phyloP scores from a whole-genome alignment of 2,888 invertebrate species.

The Plebejus melissa region DNA sequence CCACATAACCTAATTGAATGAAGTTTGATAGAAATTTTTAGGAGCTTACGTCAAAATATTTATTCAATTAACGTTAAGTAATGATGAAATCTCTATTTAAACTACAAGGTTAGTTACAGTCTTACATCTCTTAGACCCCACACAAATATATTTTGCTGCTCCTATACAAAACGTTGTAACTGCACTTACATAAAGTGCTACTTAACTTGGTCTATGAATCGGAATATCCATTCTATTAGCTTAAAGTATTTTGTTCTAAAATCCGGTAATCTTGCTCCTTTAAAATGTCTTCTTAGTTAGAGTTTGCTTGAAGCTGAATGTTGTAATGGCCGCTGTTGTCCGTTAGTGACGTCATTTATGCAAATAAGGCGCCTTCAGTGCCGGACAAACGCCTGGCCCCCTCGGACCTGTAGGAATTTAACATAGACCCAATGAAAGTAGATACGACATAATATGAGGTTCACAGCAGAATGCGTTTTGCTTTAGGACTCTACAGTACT shows the following conservation, averaged over 20 bases:
- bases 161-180: too few species aligned
- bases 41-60: too few species aligned
- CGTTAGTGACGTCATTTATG: constrained; percentile 6
- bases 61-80: too few species aligned
- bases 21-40: too few species aligned
- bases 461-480: neutral
- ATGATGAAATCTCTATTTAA: too few species aligned
- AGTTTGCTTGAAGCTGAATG: neutral
- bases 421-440: neutral
- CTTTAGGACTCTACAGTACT: neutral
- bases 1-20: too few species aligned
- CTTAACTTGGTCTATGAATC: too few species aligned
- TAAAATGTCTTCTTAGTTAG: neutral
- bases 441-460: neutral
- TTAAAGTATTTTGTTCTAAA: neutral
- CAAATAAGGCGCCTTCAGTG: constrained; percentile 3
- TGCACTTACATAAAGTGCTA: too few species aligned
- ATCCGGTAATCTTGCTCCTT: neutral
- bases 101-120: too few species aligned
- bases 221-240: neutral
- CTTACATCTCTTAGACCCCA: too few species aligned
- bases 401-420: neutral
- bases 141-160: too few species aligned
- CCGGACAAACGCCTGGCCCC: neutral
- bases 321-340: constrained; percentile 1